A percentile compares a stretch with the other conserved stretches of the same genome.
These are phyloP conservation scores for human (Homo sapiens) DNA, from an alignment of 2,113 vertebrate species.

Conservation along the genomic window DNA sequence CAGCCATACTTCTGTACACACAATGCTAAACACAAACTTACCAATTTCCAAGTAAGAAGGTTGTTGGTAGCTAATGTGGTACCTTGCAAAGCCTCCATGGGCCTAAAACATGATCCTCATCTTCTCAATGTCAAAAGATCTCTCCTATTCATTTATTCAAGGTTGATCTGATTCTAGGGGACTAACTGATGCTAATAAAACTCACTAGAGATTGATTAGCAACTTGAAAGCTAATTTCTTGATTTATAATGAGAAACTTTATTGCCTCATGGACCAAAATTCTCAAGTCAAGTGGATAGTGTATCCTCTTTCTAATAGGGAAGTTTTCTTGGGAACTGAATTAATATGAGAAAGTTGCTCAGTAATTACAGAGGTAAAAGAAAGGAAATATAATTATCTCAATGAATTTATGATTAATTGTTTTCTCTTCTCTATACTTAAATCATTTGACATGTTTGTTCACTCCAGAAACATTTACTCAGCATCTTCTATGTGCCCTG, in stretches of 20 bases:
- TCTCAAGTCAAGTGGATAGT: not conserved
- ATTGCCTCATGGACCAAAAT: slow-evolving; percentile 4
- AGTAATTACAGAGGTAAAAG: not conserved
- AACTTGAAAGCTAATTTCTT: slow-evolving; percentile 42
- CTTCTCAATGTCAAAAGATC: not conserved
- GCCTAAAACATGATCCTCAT: not conserved
- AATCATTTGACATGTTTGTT: slow-evolving; percentile 26
- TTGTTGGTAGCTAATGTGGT: not conserved
- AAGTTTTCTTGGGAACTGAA: slow-evolving; percentile 27
- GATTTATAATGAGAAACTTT: not conserved
- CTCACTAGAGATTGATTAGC: slow-evolving; percentile 50
- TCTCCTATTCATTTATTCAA: slow-evolving; percentile 13
- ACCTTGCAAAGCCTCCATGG: not conserved
- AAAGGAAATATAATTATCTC: not conserved
- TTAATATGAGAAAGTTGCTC: slow-evolving; percentile 53
- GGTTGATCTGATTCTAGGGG: not conserved
- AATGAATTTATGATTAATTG: slow-evolving; percentile 54
- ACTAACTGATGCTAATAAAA: slow-evolving; percentile 17
- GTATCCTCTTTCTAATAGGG: not conserved
- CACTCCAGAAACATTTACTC: not conserved
- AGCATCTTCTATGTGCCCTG: not conserved
- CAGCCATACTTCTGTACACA: not conserved
- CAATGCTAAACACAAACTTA: not conserved
- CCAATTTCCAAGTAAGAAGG: not conserved
- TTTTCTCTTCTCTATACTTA: slow-evolving; percentile 4